Conservation (phyloP, 2,797 vertebrate genomes). For the Clarias platycephalus region DNA sequence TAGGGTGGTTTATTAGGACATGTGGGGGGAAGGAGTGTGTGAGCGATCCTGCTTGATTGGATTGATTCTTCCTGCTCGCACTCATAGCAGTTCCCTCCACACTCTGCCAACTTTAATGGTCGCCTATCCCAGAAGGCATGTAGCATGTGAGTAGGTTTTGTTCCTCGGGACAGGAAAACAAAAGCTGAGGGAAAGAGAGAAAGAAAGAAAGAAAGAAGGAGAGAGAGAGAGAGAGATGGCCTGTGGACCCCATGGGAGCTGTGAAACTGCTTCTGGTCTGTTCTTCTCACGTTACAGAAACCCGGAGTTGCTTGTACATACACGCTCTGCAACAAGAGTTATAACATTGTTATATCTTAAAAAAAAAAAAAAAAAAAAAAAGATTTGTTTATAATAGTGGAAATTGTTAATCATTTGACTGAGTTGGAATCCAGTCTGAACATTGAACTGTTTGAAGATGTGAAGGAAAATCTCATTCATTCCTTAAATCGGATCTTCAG, state of each 20-base stretch:
- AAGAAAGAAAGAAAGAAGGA: background rate
- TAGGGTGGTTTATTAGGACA: conserved; percentile 26
- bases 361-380: background rate
- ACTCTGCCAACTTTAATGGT: conserved; percentile 74
- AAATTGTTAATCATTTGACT: background rate
- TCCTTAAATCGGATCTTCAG: too few species aligned
- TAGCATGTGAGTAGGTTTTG: conserved; percentile 72
- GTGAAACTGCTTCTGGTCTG: conserved; percentile 72
- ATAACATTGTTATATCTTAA: background rate
- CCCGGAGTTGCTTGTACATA: conserved; percentile 23
- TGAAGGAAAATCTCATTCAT: background rate
- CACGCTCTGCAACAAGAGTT: conserved; percentile 10
- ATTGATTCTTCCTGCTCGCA: conserved; percentile 74
- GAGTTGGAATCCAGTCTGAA: background rate
- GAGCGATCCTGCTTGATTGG: conserved; percentile 69
- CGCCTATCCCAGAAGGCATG: conserved; percentile 73
- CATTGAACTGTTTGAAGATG: background rate
- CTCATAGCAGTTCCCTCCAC: conserved; percentile 73
- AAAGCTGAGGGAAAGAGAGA: conserved; percentile 62
- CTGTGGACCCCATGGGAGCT: conserved; percentile 69
- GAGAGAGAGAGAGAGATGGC: conserved; percentile 50
- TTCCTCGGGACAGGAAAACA: conserved; percentile 72
- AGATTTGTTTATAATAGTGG: background rate
- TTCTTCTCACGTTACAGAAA: conserved; percentile 70
- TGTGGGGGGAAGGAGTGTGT: conserved; percentile 55